Percentiles rank a stretch among this genome's conserved stretches.
Conservation (phyloP, 2,797 vertebrate genomes). For the Diplodus puntazzo region DNA sequence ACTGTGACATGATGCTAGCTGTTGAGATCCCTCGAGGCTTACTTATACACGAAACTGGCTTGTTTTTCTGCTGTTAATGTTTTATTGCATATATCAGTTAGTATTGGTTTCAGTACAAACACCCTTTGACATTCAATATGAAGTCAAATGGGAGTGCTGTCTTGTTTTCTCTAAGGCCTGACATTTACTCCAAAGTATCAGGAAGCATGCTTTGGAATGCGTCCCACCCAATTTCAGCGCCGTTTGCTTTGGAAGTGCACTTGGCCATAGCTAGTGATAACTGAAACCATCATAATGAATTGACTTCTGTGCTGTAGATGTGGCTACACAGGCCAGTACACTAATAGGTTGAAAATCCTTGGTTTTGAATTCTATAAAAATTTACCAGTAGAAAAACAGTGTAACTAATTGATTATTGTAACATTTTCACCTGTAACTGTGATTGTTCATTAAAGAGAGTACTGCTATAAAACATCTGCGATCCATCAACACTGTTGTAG, state of each 20-base stretch:
- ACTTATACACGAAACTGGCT: slow-evolving; percentile 1
- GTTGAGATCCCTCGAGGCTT: slow-evolving; percentile 20
- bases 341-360: slow-evolving; percentile 3
- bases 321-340: neutral
- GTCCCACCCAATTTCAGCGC: slow-evolving; percentile 8
- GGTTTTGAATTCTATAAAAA: slow-evolving; percentile 34
- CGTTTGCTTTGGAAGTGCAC: slow-evolving; percentile 19
- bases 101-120: slow-evolving; percentile 14
- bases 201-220: slow-evolving; percentile 48
- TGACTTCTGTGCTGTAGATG: slow-evolving; percentile 20
- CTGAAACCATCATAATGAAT: neutral
- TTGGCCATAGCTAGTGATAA: neutral
- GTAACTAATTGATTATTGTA: slow-evolving; percentile 52
- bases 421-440: slow-evolving; percentile 61
- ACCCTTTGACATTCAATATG: neutral
- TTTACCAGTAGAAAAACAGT: slow-evolving; percentile 42
- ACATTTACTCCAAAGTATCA: slow-evolving; percentile 14
- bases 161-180: slow-evolving; percentile 7
- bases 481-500: neutral
- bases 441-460: slow-evolving; percentile 70
- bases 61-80: slow-evolving; percentile 13
- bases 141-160: neutral
- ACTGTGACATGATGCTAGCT: slow-evolving; percentile 27
- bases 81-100: slow-evolving; percentile 20
- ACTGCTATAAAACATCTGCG: slow-evolving; percentile 20